Percentiles rank a stretch among this genome's conserved stretches.
Evolutionary conservation across 2,888 invertebrate species (phyloP).

Genomic region (Malachius bipustulatus): DNA sequence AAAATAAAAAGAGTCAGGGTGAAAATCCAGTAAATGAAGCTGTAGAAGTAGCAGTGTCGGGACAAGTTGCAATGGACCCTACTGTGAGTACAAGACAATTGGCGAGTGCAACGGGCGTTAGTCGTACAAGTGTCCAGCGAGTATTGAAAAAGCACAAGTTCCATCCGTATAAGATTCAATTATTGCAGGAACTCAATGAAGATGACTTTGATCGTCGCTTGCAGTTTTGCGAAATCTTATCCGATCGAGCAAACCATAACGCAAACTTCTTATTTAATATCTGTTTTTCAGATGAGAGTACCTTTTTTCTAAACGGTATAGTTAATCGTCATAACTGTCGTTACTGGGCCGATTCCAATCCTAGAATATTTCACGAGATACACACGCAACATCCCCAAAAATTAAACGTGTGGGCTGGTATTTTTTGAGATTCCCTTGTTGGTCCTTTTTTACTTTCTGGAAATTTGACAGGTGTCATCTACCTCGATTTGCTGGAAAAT

Average conservation of each 20-base stretch:
- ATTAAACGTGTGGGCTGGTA: conserved; percentile 13
- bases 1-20: conserved; percentile 13
- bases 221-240: conserved; percentile 18
- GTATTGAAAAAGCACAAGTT: conserved; percentile 12
- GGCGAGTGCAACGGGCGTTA: neutral
- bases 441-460: neutral
- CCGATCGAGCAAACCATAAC: conserved; percentile 8
- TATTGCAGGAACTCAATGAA: conserved; percentile 19
- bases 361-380: conserved; percentile 6
- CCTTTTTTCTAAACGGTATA: conserved; percentile 5
- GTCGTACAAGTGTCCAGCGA: conserved; percentile 4
- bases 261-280: conserved; percentile 7
- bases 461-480: neutral
- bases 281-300: conserved; percentile 14
- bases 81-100: conserved; percentile 14
- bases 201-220: conserved; percentile 19
- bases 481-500: conserved; percentile 1
- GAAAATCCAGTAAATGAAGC: conserved; percentile 14
- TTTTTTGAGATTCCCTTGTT: conserved; percentile 5
- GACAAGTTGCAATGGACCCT: conserved; percentile 14
- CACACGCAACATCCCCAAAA: conserved; percentile 13
- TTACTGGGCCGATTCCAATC: conserved; percentile 7
- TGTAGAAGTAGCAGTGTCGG: conserved; percentile 15
- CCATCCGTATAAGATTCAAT: conserved; percentile 18
- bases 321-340: conserved; percentile 7